Evolutionary conservation across 2,888 invertebrate species (phyloP).

Genomic region (Thelaira solivaga): DNA sequence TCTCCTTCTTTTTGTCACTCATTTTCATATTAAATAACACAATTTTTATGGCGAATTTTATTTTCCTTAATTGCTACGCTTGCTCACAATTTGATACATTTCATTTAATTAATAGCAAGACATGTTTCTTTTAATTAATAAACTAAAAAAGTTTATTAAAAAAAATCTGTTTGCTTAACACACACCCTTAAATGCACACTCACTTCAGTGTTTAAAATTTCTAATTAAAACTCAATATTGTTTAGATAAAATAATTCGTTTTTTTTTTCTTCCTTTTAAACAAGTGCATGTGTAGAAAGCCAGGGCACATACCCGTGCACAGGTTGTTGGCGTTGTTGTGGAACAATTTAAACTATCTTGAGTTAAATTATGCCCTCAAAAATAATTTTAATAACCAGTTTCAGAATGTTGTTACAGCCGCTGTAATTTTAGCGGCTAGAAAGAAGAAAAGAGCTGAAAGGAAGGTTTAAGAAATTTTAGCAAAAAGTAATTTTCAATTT

Average conservation of each 20-base stretch:
- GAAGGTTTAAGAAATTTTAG: constrained; percentile 4
- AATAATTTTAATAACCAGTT: constrained; percentile 61
- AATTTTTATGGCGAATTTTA: too few species aligned
- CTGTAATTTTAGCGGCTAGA: constrained; percentile 11
- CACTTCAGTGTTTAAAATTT: constrained; percentile 58
- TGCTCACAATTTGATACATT: too few species aligned
- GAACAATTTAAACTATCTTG: constrained; percentile 12
- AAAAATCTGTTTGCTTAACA: not conserved
- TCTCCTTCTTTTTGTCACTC: too few species aligned
- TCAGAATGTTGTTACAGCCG: constrained; percentile 43
- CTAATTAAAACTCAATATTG: constrained; percentile 62
- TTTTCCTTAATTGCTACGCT: too few species aligned
- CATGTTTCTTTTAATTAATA: too few species aligned
- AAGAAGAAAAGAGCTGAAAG: too few species aligned
- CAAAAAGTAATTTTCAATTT: constrained; percentile 60
- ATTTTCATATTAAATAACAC: too few species aligned
- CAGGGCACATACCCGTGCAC: not conserved
- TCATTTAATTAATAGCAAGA: too few species aligned
- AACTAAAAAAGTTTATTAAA: not conserved
- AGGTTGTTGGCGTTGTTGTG: constrained; percentile 13
- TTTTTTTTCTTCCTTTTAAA: constrained; percentile 9
- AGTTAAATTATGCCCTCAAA: constrained; percentile 62
- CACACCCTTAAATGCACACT: too few species aligned
- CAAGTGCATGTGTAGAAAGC: too few species aligned
- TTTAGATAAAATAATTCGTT: constrained; percentile 20